These are phyloP conservation scores for Drosophila saltans DNA, from an alignment of 1,140 invertebrate species.

Conservation along the genomic window DNA sequence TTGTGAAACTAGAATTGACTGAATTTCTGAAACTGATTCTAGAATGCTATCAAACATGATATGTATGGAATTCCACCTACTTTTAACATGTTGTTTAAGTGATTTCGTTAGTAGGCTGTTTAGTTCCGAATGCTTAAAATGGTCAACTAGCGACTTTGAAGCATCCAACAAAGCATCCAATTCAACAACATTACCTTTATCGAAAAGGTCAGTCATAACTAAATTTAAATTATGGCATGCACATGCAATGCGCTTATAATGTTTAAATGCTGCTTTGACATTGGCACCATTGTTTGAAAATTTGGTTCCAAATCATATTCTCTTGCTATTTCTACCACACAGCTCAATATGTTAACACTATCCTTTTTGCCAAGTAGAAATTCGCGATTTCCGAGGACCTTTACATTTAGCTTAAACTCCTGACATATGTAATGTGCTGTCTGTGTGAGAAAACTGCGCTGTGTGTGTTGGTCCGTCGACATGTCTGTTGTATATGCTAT, in stretches of 20 bases:
- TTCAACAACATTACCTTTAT: slow-evolving; percentile 8
- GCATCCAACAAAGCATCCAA: slow-evolving; percentile 15
- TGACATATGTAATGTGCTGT: slow-evolving; percentile 10
- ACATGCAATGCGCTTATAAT: slow-evolving; percentile 23
- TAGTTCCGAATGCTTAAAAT: slow-evolving; percentile 19
- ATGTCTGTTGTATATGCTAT: slow-evolving; percentile 13
- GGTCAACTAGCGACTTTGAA: slow-evolving; percentile 17
- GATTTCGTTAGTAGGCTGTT: slow-evolving; percentile 9
- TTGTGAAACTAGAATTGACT: slow-evolving; percentile 8
- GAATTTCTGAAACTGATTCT: slow-evolving; percentile 15
- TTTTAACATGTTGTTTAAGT: background rate
- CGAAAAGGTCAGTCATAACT: slow-evolving; percentile 9
- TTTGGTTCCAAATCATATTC: slow-evolving; percentile 19
- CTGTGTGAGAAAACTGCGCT: slow-evolving; percentile 8
- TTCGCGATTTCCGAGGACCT: slow-evolving; percentile 15
- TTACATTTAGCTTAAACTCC: slow-evolving; percentile 22
- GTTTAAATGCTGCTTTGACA: slow-evolving; percentile 16
- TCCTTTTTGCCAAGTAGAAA: slow-evolving; percentile 19
- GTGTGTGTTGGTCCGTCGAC: slow-evolving; percentile 10
- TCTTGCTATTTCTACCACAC: slow-evolving; percentile 18
- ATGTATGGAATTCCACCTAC: slow-evolving; percentile 9
- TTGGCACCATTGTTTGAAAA: slow-evolving; percentile 21
- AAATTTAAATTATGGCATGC: slow-evolving; percentile 25
- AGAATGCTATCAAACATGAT: slow-evolving; percentile 4
- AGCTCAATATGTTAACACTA: slow-evolving; percentile 19